Conservation (phyloP, 2,888 invertebrate genomes). For the Phyllotreta cruciferae region DNA sequence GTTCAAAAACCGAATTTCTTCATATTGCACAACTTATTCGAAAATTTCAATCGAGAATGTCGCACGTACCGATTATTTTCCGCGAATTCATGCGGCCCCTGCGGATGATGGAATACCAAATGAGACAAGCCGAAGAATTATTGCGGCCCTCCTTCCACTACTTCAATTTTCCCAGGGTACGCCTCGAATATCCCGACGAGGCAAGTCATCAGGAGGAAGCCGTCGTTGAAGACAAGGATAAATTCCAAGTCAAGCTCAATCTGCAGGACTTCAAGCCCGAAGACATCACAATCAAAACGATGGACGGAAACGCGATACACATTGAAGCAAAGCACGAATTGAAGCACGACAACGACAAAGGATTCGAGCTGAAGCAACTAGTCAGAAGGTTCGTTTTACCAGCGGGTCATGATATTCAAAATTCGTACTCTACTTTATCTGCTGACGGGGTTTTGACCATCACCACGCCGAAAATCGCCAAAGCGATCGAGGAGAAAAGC, state of each 20-base stretch:
- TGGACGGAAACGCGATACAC: slow-evolving; percentile 71
- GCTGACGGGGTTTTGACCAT: slow-evolving; percentile 78
- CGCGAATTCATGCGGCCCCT: slow-evolving; percentile 49
- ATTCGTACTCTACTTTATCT: slow-evolving; percentile 77
- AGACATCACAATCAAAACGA: slow-evolving; percentile 79
- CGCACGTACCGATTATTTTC: slow-evolving; percentile 45
- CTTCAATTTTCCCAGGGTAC: slow-evolving; percentile 39
- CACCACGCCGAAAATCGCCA: slow-evolving; percentile 66
- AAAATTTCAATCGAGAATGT: slow-evolving; percentile 41
- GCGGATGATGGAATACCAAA: slow-evolving; percentile 49
- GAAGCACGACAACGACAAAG: slow-evolving; percentile 72
- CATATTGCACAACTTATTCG: slow-evolving; percentile 11
- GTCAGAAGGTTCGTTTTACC: slow-evolving; percentile 78
- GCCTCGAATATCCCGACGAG: slow-evolving; percentile 55
- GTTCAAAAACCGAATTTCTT: background rate
- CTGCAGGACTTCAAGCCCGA: slow-evolving; percentile 79
- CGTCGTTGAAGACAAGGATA: slow-evolving; percentile 69
- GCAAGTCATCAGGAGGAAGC: slow-evolving; percentile 32
- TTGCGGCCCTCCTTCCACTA: slow-evolving; percentile 36
- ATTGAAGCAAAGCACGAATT: slow-evolving; percentile 82
- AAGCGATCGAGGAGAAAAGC: slow-evolving; percentile 38
- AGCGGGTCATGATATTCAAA: slow-evolving; percentile 75
- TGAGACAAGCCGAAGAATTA: slow-evolving; percentile 47
- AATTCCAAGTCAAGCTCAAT: slow-evolving; percentile 75
- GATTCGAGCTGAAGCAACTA: slow-evolving; percentile 78